phyloP scores from a whole-genome alignment of 2,888 invertebrate species.

The Platycheirus rosarum region DNA sequence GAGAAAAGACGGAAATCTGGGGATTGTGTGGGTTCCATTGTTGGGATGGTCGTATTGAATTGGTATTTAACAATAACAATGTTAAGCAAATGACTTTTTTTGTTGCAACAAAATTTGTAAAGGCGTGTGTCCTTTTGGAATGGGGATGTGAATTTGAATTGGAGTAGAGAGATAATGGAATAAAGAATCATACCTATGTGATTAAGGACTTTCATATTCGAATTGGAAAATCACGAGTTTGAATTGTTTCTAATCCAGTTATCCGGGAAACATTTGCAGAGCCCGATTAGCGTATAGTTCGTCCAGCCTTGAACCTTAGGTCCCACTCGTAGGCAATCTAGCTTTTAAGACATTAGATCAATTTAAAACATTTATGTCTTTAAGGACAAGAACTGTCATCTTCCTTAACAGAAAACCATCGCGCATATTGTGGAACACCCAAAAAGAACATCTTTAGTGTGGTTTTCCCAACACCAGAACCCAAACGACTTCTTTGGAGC shows the following conservation, averaged over 20 bases:
- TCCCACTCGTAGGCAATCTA: too few species aligned
- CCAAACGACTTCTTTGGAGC: background rate
- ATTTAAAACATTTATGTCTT: slow-evolving; percentile 5
- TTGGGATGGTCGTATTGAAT: slow-evolving; percentile 34
- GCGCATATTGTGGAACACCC: slow-evolving; percentile 40
- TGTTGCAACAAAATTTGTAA: slow-evolving; percentile 41
- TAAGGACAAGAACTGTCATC: slow-evolving; percentile 11
- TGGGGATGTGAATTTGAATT: background rate
- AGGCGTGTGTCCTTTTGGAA: background rate
- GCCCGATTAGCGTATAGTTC: too few species aligned
- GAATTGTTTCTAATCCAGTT: too few species aligned
- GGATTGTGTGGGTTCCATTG: slow-evolving; percentile 45
- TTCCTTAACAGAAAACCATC: slow-evolving; percentile 31
- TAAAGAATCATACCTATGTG: background rate
- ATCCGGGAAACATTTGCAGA: too few species aligned
- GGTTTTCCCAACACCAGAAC: slow-evolving; percentile 1
- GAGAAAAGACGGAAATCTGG: background rate
- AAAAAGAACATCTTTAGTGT: slow-evolving; percentile 51
- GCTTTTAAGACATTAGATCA: background rate
- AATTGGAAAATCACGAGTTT: too few species aligned
- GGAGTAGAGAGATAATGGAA: slow-evolving; percentile 22
- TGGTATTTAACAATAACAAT: slow-evolving; percentile 67
- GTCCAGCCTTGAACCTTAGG: too few species aligned
- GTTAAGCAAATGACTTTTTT: slow-evolving; percentile 68
- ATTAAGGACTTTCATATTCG: too few species aligned